phyloP scores from a whole-genome alignment of 1,140 invertebrate genomes.

The Pomacea maculata region DNA sequence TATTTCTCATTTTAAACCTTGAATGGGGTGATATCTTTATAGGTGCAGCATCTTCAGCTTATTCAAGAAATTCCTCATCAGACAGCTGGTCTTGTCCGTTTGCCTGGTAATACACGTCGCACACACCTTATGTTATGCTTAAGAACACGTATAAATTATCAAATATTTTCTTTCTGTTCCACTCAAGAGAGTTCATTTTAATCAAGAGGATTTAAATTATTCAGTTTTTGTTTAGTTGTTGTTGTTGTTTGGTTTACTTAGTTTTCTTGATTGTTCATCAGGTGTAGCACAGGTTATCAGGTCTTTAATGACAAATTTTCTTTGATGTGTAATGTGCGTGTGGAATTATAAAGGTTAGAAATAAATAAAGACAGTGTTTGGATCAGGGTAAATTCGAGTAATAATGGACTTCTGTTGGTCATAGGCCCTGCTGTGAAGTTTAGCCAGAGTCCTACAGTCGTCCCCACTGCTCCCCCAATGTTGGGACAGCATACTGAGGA shows the following conservation, averaged over 20 bases:
- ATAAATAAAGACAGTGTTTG: background rate
- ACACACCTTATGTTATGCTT: background rate
- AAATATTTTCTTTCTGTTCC: background rate
- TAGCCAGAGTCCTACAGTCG: constrained; percentile 76
- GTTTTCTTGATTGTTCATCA: background rate
- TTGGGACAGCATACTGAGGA: constrained; percentile 88
- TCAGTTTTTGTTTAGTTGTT: background rate
- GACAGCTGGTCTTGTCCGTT: constrained; percentile 75
- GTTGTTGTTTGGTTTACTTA: no score
- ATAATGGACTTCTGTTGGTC: no score
- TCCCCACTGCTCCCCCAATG: constrained; percentile 80
- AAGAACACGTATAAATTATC: background rate
- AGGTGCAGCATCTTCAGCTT: constrained; percentile 73
- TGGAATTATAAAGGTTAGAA: background rate
- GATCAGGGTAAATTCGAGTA: no score
- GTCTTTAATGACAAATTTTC: background rate
- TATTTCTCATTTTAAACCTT: background rate
- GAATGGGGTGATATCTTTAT: background rate
- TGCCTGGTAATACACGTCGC: constrained; percentile 70
- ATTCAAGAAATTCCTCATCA: constrained; percentile 82
- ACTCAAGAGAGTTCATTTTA: no score
- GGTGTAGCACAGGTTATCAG: background rate
- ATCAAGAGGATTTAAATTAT: no score
- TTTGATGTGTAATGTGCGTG: background rate
- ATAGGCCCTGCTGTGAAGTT: constrained; percentile 84